Evolutionary conservation across 2,888 invertebrate genomes (phyloP).

Genomic region (Himalopsyche kuldschensis): DNA sequence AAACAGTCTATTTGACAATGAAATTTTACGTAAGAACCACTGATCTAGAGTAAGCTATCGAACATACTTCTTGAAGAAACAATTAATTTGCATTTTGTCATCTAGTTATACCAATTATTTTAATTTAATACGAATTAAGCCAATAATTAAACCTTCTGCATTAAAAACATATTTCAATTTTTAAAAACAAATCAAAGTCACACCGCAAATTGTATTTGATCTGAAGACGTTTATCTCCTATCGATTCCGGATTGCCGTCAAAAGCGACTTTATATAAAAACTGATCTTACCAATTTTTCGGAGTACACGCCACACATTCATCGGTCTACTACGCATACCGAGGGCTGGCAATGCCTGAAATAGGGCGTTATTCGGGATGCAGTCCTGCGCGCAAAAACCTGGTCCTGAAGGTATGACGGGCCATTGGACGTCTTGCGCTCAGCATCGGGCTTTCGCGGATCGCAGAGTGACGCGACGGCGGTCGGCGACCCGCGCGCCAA

Average conservation of each 20-base stretch:
- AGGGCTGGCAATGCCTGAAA: neutral
- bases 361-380: neutral
- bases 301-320: neutral
- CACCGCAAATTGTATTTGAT: neutral
- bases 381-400: neutral
- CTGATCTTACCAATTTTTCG: neutral
- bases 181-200: too few relatives aligned
- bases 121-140: too few relatives aligned
- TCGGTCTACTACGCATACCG: neutral
- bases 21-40: too few relatives aligned
- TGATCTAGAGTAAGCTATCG: too few relatives aligned
- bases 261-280: neutral
- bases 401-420: neutral
- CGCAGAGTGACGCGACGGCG: slow-evolving; percentile 42
- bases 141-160: too few relatives aligned
- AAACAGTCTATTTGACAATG: too few relatives aligned
- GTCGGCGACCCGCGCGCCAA: slow-evolving; percentile 42
- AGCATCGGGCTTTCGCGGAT: neutral
- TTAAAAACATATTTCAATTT: too few relatives aligned
- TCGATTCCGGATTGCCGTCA: neutral
- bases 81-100: too few relatives aligned
- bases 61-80: too few relatives aligned
- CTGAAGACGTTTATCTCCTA: neutral
- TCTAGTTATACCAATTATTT: too few relatives aligned
- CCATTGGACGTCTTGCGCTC: neutral